Conservation (phyloP, 2,888 invertebrate genomes). For the Drosophila cracens region DNA sequence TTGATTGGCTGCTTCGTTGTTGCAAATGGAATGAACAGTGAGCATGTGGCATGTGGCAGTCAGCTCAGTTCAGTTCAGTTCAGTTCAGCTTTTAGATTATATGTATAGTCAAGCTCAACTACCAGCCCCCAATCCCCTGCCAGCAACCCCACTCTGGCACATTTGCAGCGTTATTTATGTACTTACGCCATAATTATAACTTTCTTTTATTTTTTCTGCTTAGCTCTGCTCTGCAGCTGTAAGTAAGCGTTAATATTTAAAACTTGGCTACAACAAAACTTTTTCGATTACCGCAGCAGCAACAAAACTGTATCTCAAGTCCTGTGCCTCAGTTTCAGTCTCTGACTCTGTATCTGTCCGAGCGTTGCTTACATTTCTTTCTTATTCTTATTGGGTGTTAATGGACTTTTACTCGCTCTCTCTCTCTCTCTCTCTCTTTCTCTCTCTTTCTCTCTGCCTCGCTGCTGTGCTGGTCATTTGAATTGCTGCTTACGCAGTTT, state of each 20-base stretch:
- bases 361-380: slow-evolving; percentile 36
- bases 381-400: slow-evolving; percentile 81
- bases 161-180: slow-evolving; percentile 76
- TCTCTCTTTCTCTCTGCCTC: background rate
- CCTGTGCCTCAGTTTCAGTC: slow-evolving; percentile 22
- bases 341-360: slow-evolving; percentile 4
- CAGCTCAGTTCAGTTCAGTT: slow-evolving; percentile 9
- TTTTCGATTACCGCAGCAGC: slow-evolving; percentile 75
- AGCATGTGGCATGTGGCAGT: slow-evolving; percentile 39
- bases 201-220: slow-evolving; percentile 36
- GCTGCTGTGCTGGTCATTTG: slow-evolving; percentile 69
- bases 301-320: slow-evolving; percentile 32
- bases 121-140: background rate
- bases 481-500: slow-evolving; percentile 71
- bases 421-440: background rate
- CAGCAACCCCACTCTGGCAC: slow-evolving; percentile 13
- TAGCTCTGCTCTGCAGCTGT: slow-evolving; percentile 58
- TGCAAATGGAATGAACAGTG: slow-evolving; percentile 14
- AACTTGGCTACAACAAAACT: slow-evolving; percentile 73
- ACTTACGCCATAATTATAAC: slow-evolving; percentile 77
- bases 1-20: slow-evolving; percentile 51
- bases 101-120: background rate
- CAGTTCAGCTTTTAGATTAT: background rate
- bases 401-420: slow-evolving; percentile 60
- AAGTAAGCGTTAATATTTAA: slow-evolving; percentile 81